Conservation (phyloP, 2,888 invertebrate species). For the Drosophila flavopinicola region DNA sequence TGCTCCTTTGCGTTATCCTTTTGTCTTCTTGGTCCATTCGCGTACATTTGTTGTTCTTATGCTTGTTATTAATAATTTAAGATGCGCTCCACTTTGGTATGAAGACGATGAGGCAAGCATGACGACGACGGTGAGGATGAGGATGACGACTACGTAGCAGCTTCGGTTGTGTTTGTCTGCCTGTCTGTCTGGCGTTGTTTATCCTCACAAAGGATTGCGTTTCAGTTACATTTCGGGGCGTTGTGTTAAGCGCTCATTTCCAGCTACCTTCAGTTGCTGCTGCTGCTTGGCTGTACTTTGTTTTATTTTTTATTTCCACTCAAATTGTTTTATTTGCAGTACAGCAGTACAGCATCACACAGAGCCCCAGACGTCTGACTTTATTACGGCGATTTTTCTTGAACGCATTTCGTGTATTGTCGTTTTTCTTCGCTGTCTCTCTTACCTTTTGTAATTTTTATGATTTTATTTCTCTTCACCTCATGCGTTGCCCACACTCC, state of each 20-base stretch:
- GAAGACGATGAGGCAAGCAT: conserved; percentile 45
- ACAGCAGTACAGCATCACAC: conserved; percentile 16
- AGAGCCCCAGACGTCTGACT: conserved; percentile 56
- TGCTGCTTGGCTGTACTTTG: conserved; percentile 45
- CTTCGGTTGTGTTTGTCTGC: conserved; percentile 46
- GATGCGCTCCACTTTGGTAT: conserved; percentile 64
- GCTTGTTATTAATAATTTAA: conserved; percentile 79
- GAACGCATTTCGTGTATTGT: conserved; percentile 73
- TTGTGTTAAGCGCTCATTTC: conserved; percentile 67
- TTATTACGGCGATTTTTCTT: conserved; percentile 81
- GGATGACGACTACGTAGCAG: conserved; percentile 18
- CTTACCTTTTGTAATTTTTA: conserved; percentile 79
- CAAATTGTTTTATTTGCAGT: conserved; percentile 79
- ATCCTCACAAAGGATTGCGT: conserved; percentile 75
- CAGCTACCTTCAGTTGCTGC: conserved; percentile 21
- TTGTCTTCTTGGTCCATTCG: conserved; percentile 58
- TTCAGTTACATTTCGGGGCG: conserved; percentile 66
- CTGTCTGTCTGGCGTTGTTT: conserved; percentile 30
- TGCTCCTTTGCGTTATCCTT: conserved; percentile 47
- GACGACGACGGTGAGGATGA: conserved; percentile 17
- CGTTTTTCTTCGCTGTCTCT: conserved; percentile 64
- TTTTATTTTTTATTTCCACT: conserved; percentile 79
- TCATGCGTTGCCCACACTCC: conserved; percentile 12
- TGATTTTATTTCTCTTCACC: conserved; percentile 69
- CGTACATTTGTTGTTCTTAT: conserved; percentile 77